Percentiles rank a stretch among this genome's conserved stretches.
phyloP scores from a whole-genome alignment of 2,888 invertebrate species.

The Helobdella robusta region DNA sequence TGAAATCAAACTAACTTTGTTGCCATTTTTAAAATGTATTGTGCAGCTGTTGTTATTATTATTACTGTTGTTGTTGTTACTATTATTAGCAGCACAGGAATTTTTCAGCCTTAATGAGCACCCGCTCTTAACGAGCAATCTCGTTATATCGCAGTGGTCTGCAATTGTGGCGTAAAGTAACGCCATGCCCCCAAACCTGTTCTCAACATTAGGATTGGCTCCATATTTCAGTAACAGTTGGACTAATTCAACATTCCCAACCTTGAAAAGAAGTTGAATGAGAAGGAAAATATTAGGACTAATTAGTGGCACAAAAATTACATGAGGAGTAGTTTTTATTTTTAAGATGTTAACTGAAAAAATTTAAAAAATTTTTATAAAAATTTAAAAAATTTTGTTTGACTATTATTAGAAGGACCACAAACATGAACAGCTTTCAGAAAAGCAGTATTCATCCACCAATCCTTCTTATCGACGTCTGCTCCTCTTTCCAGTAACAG shows the following conservation, averaged over 20 bases:
- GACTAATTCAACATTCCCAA: constrained; percentile 25
- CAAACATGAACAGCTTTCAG: constrained; percentile 27
- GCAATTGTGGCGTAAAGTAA: constrained; percentile 30
- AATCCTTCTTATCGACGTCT: constrained; percentile 28
- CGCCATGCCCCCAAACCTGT: constrained; percentile 27
- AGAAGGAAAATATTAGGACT: background rate
- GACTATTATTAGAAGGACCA: background rate
- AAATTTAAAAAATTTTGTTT: constrained; percentile 9
- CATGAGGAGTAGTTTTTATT: background rate
- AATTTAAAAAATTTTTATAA: background rate
- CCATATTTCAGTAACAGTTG: constrained; percentile 22
- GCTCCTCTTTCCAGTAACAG: constrained; percentile 26
- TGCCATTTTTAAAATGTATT: too few species aligned
- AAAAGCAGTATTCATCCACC: constrained; percentile 30
- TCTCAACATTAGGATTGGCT: constrained; percentile 30
- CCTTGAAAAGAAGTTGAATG: constrained; percentile 7
- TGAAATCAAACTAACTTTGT: too few species aligned
- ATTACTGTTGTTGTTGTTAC: too few species aligned
- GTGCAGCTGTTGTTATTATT: too few species aligned
- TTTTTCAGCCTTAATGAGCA: constrained; percentile 17
- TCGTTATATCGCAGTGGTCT: constrained; percentile 27
- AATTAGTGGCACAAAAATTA: too few species aligned
- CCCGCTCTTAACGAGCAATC: constrained; percentile 20
- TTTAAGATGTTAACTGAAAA: background rate
- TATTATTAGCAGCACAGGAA: too few species aligned